Evolutionary conservation across 2,113 vertebrate species (phyloP).

Genomic region (Larimichthys crocea): DNA sequence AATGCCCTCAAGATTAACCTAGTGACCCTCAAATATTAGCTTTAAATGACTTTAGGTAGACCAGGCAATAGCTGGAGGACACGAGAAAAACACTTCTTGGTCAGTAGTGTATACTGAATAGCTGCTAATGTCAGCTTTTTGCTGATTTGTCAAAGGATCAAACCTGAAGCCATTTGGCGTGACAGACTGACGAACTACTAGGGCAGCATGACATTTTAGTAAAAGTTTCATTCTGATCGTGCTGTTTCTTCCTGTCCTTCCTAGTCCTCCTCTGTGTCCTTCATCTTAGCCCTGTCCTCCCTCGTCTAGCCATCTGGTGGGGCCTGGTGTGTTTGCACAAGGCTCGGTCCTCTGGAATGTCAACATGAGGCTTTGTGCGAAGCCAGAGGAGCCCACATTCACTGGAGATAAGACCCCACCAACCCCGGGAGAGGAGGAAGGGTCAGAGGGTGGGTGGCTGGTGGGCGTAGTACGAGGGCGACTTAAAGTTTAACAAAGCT

Average conservation of each 20-base stretch:
- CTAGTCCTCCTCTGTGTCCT: conserved; percentile 56
- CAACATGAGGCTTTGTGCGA: conserved; percentile 82
- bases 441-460: conserved; percentile 28
- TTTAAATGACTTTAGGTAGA: conserved; percentile 55
- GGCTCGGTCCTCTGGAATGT: conserved; percentile 84
- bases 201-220: conserved; percentile 52
- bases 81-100: conserved; percentile 10
- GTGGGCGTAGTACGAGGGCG: conserved; percentile 48
- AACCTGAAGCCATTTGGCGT: conserved; percentile 29
- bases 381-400: conserved; percentile 75
- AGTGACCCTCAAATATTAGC: conserved; percentile 76
- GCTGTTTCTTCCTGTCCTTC: conserved; percentile 53
- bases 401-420: conserved; percentile 77
- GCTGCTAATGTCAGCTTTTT: neutral
- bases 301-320: conserved; percentile 72
- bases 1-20: conserved; percentile 74
- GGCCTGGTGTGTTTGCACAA: conserved; percentile 82
- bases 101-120: neutral
- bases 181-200: neutral
- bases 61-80: conserved; percentile 22
- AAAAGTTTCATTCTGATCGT: conserved; percentile 38
- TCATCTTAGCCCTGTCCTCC: conserved; percentile 56
- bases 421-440: conserved; percentile 37
- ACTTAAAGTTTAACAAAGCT: conserved; percentile 71
- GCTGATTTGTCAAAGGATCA: neutral